Evolutionary conservation across 2,797 vertebrate species (phyloP).

Genomic region (Fringilla coelebs): DNA sequence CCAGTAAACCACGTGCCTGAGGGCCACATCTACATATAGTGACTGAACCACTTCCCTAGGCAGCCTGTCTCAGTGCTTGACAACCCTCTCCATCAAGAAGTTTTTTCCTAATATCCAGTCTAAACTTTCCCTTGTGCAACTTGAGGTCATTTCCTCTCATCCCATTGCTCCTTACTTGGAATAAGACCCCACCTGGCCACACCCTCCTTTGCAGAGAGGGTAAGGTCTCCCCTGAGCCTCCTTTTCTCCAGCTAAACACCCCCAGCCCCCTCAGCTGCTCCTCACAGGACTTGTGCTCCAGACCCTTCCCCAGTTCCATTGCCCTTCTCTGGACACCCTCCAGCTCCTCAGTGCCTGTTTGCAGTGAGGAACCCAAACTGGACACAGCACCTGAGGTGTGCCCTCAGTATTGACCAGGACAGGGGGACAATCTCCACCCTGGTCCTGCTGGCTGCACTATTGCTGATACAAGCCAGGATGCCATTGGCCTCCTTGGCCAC

Average conservation of each 20-base stretch:
- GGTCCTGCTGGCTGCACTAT: neutral
- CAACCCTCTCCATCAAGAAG: neutral
- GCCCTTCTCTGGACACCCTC: rapidly evolving
- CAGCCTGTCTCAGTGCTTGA: neutral
- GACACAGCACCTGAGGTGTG: rapidly evolving
- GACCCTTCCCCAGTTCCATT: neutral
- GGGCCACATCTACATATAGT: neutral
- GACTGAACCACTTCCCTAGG: neutral
- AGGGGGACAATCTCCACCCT: neutral
- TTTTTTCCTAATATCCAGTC: neutral
- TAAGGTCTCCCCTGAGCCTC: neutral
- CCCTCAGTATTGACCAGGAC: neutral
- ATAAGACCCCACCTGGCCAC: neutral
- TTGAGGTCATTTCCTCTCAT: neutral
- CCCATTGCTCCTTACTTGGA: neutral
- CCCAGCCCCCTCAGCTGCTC: neutral
- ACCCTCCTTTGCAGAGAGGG: neutral
- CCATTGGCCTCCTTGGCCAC: neutral
- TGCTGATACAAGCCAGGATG: neutral
- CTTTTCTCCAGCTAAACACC: neutral
- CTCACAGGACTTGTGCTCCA: neutral
- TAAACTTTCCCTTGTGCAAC: neutral
- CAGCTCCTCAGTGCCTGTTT: neutral
- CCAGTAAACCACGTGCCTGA: neutral
- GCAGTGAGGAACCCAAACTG: neutral